phyloP scores from a whole-genome alignment of 2,113 vertebrate species.

The Caretta caretta region DNA sequence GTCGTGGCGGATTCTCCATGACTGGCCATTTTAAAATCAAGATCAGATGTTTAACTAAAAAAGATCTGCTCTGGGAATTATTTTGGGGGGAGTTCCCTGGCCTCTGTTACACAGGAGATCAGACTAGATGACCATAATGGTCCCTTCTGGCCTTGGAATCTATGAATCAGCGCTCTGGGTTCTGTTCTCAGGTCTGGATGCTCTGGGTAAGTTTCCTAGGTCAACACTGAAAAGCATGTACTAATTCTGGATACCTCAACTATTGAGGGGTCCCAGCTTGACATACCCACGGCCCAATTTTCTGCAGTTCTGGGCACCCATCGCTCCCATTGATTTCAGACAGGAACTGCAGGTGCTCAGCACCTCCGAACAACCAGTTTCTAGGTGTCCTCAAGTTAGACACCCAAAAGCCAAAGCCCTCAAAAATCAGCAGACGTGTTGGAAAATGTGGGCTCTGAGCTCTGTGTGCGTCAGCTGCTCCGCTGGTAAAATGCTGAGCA shows the following conservation, averaged over 20 bases:
- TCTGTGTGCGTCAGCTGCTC: background rate
- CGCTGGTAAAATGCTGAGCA: background rate
- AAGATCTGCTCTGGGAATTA: background rate
- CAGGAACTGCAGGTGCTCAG: background rate
- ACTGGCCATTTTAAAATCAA: background rate
- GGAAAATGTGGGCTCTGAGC: background rate
- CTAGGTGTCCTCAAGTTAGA: background rate
- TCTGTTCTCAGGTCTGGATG: too few species aligned
- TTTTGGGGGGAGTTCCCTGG: background rate
- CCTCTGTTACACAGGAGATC: too few species aligned
- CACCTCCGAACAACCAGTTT: background rate
- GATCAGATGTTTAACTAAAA: background rate
- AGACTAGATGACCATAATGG: too few species aligned
- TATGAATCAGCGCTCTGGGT: background rate
- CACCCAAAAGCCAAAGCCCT: background rate
- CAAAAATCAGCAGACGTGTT: background rate
- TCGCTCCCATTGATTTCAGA: background rate
- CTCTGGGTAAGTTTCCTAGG: background rate
- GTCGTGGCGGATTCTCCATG: background rate
- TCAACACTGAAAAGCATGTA: background rate
- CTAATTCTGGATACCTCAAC: background rate
- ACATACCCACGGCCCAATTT: background rate
- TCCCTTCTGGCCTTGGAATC: too few species aligned
- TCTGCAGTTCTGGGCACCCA: background rate
- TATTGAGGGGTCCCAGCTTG: background rate